Evolutionary conservation across 2,888 invertebrate species (phyloP).

Genomic region (Parnassius orleans): DNA sequence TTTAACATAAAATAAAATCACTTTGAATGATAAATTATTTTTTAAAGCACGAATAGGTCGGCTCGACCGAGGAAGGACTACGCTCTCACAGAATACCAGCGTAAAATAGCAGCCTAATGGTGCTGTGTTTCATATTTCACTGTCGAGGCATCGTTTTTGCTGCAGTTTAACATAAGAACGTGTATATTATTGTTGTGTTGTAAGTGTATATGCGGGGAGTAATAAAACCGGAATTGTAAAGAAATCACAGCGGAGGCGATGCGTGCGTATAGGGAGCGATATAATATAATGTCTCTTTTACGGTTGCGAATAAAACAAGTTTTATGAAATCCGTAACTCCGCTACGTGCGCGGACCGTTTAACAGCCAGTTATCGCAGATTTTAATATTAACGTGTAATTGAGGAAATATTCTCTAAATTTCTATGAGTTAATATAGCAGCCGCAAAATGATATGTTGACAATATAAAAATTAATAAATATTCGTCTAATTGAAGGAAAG

Average conservation of each 20-base stretch:
- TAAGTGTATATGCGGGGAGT: conserved; percentile 5
- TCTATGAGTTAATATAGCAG: not conserved
- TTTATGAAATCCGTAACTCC: conserved; percentile 44
- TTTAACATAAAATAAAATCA: too few relatives aligned
- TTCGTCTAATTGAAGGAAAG: too few relatives aligned
- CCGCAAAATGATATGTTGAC: not conserved
- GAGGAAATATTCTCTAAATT: conserved; percentile 16
- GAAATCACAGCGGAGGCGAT: conserved; percentile 24
- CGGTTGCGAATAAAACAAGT: conserved; percentile 38
- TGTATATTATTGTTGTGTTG: too few relatives aligned
- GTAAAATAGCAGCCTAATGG: too few relatives aligned
- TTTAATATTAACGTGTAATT: conserved; percentile 25
- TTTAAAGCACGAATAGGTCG: too few relatives aligned
- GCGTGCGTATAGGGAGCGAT: conserved; percentile 25
- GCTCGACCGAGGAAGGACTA: too few relatives aligned
- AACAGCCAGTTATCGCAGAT: conserved; percentile 27
- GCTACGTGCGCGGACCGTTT: conserved; percentile 36
- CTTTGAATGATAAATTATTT: too few relatives aligned
- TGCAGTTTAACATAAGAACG: too few relatives aligned
- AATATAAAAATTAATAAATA: too few relatives aligned
- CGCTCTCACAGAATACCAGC: too few relatives aligned
- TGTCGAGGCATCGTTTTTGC: too few relatives aligned
- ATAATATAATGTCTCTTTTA: conserved; percentile 33
- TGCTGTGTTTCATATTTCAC: too few relatives aligned
- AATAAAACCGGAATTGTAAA: conserved; percentile 23